Base-by-base conservation (phyloP, 2,113 vertebrate genomes). In the Zootoca vivipara region DNA sequence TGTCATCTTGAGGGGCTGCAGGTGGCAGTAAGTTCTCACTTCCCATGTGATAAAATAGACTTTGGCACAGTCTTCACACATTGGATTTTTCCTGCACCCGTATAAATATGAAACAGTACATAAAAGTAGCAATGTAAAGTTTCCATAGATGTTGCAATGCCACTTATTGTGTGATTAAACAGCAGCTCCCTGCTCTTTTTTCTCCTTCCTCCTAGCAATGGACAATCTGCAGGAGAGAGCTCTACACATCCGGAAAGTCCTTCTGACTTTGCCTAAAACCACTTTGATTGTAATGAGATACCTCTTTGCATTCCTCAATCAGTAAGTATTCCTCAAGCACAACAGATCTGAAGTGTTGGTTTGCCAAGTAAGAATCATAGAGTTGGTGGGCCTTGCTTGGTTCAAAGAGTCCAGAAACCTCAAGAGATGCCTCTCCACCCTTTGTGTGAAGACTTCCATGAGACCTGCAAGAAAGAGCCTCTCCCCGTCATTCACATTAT, bases 211-310 rank as follows among this genome's bases (percentile, higher is more conserved):
- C 93, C 62, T 97, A 99, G 99, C 98, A 0, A 98, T 99, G 98
- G 99, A 99, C 91, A 99, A 97, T 88, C 95, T 99, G 30, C 98
- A 98, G 91, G 99, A 99, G 82, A 96, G 98, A 92, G 98, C 99
- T 0, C 96, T 98, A 84, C 98, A 99, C 93, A 96, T 99, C 65
- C 97, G 97, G 84, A 99, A 98, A 58, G 97, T 98, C 92, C 97
- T 99, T 30, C 96, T 98, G 87, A 96, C 96, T 90, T 96, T 99
- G 93, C 98, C 97, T 3, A 98, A 96, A 95, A 96, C 97, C 97
- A 99, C 98, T 24, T 97, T 99, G 96, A 97, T 99, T 91, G 92
- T 99, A 90, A 99, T 99, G 99, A 98, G 99, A 98, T 99, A 99
- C 97, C 98, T 99, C 96, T 99, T 99, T 87, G 97, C 98, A 78